Evolutionary conservation across 37 sponge, comb jelly and placozoan species (phyloP).

Genomic region (Theonella swinhoei): DNA sequence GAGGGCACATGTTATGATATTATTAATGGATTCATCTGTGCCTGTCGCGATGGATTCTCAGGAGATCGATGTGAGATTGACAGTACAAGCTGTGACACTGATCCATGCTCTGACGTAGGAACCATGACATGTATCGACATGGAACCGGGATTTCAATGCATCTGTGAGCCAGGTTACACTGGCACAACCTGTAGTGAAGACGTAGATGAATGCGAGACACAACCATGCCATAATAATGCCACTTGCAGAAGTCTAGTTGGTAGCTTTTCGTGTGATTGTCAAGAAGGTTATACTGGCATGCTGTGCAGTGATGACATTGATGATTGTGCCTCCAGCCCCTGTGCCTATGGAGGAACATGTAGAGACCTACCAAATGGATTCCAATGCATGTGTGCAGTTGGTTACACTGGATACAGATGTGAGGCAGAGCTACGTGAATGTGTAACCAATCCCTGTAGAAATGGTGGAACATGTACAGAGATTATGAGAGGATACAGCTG

Average conservation of each 20-base stretch:
- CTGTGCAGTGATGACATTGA: slow-evolving; percentile 19
- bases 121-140: not conserved
- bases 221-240: slow-evolving; percentile 30
- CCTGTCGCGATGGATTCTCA: slow-evolving; percentile 38
- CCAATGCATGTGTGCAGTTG: slow-evolving; percentile 42
- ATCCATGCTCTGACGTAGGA: slow-evolving; percentile 53
- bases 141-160: slow-evolving; percentile 2
- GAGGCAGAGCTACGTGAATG: slow-evolving; percentile 38
- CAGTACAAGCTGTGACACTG: slow-evolving; percentile 2
- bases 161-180: slow-evolving; percentile 39
- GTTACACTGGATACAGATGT: slow-evolving; percentile 50
- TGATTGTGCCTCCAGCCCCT: slow-evolving; percentile 46
- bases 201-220: slow-evolving; percentile 40
- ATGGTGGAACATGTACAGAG: slow-evolving; percentile 48
- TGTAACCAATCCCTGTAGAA: slow-evolving; percentile 43
- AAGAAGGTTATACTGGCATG: slow-evolving; percentile 31
- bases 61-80: slow-evolving; percentile 33
- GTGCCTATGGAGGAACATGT: slow-evolving; percentile 50
- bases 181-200: slow-evolving; percentile 33
- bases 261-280: slow-evolving; percentile 38
- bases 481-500: slow-evolving; percentile 5
- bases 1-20: slow-evolving; percentile 64
- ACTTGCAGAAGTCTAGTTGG: slow-evolving; percentile 25
- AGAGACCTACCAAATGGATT: slow-evolving; percentile 8
- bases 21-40: slow-evolving; percentile 51